Evolutionary conservation across 1,140 invertebrate species (phyloP), one percentile per base, ranked within the genome.

Genomic region (Papilio helenus): DNA sequence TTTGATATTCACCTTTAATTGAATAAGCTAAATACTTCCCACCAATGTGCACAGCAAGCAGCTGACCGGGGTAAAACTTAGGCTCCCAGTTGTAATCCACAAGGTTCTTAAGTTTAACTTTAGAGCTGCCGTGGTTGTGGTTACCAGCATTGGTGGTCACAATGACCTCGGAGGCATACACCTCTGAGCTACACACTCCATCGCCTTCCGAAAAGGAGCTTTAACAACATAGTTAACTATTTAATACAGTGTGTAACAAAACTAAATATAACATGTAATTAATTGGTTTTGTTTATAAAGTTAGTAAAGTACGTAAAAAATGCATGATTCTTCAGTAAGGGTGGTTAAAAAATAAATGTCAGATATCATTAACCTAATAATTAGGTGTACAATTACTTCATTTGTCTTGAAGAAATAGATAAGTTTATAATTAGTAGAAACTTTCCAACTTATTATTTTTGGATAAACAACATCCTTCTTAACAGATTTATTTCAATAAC

Each of bases 21-120:
- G 97, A 97, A 95, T 99, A 99, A 0, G 98, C 98, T 83, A 99
- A 95, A 91, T 97, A 98, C 87, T 97, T 97, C 82, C 97, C 97
- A 90, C 96, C 96, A 81, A 97, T 96, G 94, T 99, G 98, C 72
- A 98, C 97, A 51, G 98, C 98, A n/a, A 99, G 95, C 29, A 99
- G 92, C 86, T 98, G 97, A 1, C 98, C 98, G 10, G 96, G 95
- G 85, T 98, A 98, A 89, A 97, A 97, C 85, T 97, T 96, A 39
- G 97, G 96, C 87, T 99, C 98, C 98, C 98, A 99, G 80, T 97
- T 97, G 90, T 98, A 99, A 86, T 99, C 98, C 14, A 99, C 98
- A 72, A 99, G 96, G 91, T 97, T 98, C 86, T 97, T 98, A 23
- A 99, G 96, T 88, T 98, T 99, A 10, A 99, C 97, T 93, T 98